A percentile compares a stretch with the other conserved stretches of the same genome.
These are phyloP conservation scores for Perca flavescens DNA, from an alignment of 2,113 vertebrate species.

Conservation along the genomic window DNA sequence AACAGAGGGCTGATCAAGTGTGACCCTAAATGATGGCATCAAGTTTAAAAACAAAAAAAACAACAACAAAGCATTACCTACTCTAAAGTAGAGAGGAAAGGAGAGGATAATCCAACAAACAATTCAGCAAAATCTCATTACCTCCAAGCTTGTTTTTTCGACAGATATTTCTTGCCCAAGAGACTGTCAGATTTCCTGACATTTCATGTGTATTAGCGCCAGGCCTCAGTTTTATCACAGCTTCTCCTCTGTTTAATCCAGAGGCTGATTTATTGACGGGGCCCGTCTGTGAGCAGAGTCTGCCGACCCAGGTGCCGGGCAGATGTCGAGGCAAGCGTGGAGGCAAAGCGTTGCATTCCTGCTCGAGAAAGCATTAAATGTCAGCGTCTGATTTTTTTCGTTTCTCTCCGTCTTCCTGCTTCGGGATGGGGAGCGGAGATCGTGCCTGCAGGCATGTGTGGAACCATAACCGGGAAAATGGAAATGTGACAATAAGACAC, in stretches of 20 bases:
- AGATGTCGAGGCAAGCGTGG: constrained; percentile 63
- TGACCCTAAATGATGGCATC: too few relatives aligned
- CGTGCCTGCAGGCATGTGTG: constrained; percentile 19
- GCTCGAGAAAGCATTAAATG: constrained; percentile 38
- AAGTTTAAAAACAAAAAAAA: not conserved
- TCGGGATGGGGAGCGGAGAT: constrained; percentile 25
- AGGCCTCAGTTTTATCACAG: constrained; percentile 61
- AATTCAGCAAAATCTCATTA: constrained; percentile 28
- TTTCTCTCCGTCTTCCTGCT: constrained; percentile 3
- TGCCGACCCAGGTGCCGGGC: constrained; percentile 72
- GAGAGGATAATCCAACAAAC: constrained; percentile 35
- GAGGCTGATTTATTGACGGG: constrained; percentile 69
- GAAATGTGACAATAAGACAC: constrained; percentile 58
- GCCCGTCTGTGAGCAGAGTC: constrained; percentile 14
- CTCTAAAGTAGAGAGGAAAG: constrained; percentile 26
- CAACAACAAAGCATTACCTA: not conserved
- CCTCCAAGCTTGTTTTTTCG: constrained; percentile 39
- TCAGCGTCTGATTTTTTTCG: constrained; percentile 60
- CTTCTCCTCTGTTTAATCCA: constrained; percentile 63
- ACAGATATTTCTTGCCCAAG: constrained; percentile 43
- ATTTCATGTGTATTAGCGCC: constrained; percentile 55
- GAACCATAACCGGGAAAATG: constrained; percentile 50
- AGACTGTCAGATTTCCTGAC: constrained; percentile 50
- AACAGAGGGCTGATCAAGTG: constrained; percentile 11
- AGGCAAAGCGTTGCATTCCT: constrained; percentile 57